Evolutionary conservation across 1,140 invertebrate species (phyloP).

Genomic region (Chelonus insularis): DNA sequence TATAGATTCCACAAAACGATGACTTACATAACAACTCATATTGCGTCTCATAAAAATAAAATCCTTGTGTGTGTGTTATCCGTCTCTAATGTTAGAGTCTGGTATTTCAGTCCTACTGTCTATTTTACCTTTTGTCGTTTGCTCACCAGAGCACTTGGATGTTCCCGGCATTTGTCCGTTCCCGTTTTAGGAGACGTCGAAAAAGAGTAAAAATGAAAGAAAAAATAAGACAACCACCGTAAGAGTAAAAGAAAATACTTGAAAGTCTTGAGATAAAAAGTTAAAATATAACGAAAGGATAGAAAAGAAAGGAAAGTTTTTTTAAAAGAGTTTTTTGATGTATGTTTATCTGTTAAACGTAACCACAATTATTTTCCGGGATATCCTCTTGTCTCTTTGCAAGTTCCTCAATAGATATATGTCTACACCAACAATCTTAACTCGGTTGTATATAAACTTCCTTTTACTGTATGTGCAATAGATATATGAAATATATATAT

Average conservation of each 20-base stretch:
- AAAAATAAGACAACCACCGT: background rate
- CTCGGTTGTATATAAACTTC: background rate
- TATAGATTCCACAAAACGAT: background rate
- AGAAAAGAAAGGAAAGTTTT: conserved; percentile 1
- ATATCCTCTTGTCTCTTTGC: background rate
- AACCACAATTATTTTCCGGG: conserved; percentile 21
- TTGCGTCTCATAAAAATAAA: background rate
- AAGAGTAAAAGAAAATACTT: background rate
- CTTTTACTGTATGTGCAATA: background rate
- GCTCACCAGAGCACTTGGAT: conserved; percentile 2
- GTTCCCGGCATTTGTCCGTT: background rate
- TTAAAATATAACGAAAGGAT: conserved; percentile 2
- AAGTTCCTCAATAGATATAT: conserved; percentile 5
- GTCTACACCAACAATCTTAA: background rate
- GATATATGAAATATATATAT: background rate
- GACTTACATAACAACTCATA: background rate
- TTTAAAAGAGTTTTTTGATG: conserved; percentile 6
- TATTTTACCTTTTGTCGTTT: conserved; percentile 17
- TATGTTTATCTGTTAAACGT: conserved; percentile 15
- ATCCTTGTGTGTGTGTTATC: background rate
- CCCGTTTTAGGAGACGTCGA: conserved; percentile 7
- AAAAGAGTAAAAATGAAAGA: background rate
- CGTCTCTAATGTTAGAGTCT: conserved; percentile 16
- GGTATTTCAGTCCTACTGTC: conserved; percentile 12
- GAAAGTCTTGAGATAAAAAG: background rate